These are phyloP conservation scores for Deilephila elpenor DNA, from an alignment of 2,888 invertebrate species.

Conservation along the genomic window DNA sequence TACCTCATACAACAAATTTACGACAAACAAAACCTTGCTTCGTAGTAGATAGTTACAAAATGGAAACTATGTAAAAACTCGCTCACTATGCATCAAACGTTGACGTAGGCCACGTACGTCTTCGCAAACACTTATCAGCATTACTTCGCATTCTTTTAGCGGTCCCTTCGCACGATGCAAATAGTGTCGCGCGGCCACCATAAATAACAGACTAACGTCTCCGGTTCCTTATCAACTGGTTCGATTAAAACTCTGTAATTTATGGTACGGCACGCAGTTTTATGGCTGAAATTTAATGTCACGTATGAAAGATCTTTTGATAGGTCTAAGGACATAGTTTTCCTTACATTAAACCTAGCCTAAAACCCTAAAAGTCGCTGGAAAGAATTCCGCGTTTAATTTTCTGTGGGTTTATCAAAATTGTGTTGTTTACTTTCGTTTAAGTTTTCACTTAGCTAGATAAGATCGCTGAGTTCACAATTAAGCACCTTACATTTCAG, in stretches of 20 bases:
- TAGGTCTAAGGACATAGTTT: background rate
- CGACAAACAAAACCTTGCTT: background rate
- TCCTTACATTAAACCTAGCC: too few relatives aligned
- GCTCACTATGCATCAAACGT: constrained; percentile 21
- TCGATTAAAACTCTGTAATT: constrained; percentile 22
- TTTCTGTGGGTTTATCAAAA: too few relatives aligned
- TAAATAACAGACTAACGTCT: constrained; percentile 27
- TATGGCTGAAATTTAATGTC: constrained; percentile 8
- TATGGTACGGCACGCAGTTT: constrained; percentile 19
- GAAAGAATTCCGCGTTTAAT: too few relatives aligned
- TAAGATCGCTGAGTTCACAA: too few relatives aligned
- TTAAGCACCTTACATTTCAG: too few relatives aligned
- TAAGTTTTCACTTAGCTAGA: too few relatives aligned
- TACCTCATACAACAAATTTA: background rate
- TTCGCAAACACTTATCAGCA: constrained; percentile 15
- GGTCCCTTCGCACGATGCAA: constrained; percentile 22
- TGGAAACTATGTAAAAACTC: constrained; percentile 13
- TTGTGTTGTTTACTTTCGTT: too few relatives aligned
- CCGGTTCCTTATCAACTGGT: constrained; percentile 29
- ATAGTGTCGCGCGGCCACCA: constrained; percentile 15
- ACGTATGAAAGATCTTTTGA: background rate
- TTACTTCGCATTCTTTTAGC: constrained; percentile 22
- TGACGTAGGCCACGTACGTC: background rate
- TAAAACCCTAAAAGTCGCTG: too few relatives aligned
- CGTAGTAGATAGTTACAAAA: background rate